phyloP scores from a whole-genome alignment of 2,113 vertebrate genomes.

The Rhynchopsitta pachyrhyncha region DNA sequence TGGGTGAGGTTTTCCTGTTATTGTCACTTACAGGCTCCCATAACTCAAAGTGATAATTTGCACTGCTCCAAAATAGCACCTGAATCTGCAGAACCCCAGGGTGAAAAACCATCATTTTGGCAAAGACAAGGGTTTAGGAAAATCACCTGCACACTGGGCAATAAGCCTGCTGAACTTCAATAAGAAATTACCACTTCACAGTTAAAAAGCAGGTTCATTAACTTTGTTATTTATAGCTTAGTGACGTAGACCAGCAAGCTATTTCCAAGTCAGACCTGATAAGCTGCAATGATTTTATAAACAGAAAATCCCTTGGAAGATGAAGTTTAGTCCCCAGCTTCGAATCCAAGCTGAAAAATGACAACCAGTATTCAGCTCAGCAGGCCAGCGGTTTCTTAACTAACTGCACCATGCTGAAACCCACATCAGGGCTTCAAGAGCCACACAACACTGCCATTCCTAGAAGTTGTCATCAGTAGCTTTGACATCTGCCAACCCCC shows the following conservation, averaged over 20 bases:
- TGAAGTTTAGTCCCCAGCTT: background rate
- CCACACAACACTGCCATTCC: rapidly evolving
- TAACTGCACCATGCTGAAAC: background rate
- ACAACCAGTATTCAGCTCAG: background rate
- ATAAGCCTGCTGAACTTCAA: background rate
- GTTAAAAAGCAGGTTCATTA: slow-evolving; percentile 3
- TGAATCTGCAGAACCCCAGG: background rate
- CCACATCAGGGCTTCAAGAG: background rate
- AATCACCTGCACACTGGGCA: background rate
- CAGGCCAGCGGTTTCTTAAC: background rate
- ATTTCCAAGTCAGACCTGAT: background rate
- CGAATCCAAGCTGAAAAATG: background rate
- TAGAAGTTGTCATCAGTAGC: background rate
- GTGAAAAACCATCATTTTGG: background rate
- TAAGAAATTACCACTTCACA: background rate
- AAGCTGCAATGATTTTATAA: background rate
- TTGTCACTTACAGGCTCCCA: background rate
- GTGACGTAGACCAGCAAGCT: slow-evolving; percentile 5
- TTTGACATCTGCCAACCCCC: background rate
- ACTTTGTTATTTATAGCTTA: background rate
- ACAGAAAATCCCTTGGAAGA: background rate
- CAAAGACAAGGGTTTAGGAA: background rate
- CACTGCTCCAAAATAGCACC: background rate
- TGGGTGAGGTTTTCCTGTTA: background rate
- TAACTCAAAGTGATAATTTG: background rate